These are phyloP conservation scores for Gadopsis bispinosus DNA, from an alignment of 2,797 vertebrate genomes.

Conservation along the genomic window DNA sequence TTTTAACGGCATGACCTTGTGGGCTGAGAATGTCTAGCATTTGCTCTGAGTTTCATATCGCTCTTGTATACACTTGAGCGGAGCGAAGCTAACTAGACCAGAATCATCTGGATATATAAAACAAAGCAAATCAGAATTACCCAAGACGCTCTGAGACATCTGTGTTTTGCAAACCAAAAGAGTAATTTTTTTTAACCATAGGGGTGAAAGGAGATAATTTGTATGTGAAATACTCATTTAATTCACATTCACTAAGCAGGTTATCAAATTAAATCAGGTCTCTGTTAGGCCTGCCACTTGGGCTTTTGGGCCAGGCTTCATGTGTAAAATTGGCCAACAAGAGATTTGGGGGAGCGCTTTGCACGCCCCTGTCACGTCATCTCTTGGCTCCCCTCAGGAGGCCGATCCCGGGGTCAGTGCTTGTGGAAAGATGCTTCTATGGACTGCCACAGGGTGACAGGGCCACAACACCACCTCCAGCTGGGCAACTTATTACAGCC, in stretches of 20 bases:
- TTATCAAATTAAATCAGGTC: constrained; percentile 98
- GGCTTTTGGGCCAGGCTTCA: constrained; percentile 92
- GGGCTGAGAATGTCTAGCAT: constrained; percentile 6
- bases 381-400: constrained; percentile 90
- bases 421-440: constrained; percentile 93
- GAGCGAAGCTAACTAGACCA: constrained; percentile 43
- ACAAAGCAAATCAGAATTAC: constrained; percentile 66
- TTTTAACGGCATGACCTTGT: constrained; percentile 18
- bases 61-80: constrained; percentile 15
- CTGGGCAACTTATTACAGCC: constrained; percentile 97
- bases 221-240: constrained; percentile 96
- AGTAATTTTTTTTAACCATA: constrained; percentile 65
- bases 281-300: constrained; percentile 93
- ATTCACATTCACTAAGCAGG: constrained; percentile 97
- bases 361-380: constrained; percentile 94
- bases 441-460: constrained; percentile 95
- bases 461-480: constrained; percentile 96
- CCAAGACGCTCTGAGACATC: constrained; percentile 62
- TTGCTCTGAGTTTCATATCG: constrained; percentile 28
- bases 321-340: constrained; percentile 99
- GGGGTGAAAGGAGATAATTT: constrained; percentile 79
- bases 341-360: constrained; percentile 93
- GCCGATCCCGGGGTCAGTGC: constrained; percentile 92
- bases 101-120: constrained; percentile 58
- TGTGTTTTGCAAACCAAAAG: constrained; percentile 68